These are phyloP conservation scores for Chaetura pelagica DNA, from an alignment of 2,113 vertebrate species.

Conservation along the genomic window DNA sequence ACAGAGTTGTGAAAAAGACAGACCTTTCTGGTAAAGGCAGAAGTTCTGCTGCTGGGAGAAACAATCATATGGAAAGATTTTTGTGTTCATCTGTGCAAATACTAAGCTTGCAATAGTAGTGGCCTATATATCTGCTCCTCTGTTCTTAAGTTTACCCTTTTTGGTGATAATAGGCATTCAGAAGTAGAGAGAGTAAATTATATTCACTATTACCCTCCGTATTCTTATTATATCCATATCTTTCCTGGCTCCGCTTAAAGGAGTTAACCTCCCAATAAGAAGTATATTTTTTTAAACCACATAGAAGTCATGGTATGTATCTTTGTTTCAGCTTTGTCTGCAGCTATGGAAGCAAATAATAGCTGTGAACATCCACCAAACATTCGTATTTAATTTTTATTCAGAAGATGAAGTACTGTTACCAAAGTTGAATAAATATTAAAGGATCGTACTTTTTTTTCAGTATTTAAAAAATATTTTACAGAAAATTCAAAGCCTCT, in stretches of 20 bases:
- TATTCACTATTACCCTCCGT: not conserved
- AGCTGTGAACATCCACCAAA: not conserved
- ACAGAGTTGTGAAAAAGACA: not conserved
- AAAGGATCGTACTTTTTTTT: not conserved
- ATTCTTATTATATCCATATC: not conserved
- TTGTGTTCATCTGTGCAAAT: not conserved
- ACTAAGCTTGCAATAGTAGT: not conserved
- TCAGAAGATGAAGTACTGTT: not conserved
- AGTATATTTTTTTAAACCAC: not conserved
- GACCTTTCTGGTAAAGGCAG: not conserved
- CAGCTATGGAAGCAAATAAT: not conserved
- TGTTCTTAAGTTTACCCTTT: constrained; percentile 27
- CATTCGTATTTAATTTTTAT: not conserved
- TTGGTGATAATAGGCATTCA: constrained; percentile 31
- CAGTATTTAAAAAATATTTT: not conserved
- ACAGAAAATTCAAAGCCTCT: not conserved
- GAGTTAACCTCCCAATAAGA: not conserved
- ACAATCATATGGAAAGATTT: not conserved
- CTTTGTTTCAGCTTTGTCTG: not conserved
- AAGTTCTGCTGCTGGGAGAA: not conserved
- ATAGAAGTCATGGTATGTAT: not conserved
- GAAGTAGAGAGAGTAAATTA: not conserved
- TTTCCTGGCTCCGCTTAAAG: not conserved
- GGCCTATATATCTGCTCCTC: not conserved
- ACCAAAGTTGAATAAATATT: not conserved